These are phyloP conservation scores for Percopsis omiscomaycus DNA, from an alignment of 2,797 vertebrate genomes.

Conservation along the genomic window DNA sequence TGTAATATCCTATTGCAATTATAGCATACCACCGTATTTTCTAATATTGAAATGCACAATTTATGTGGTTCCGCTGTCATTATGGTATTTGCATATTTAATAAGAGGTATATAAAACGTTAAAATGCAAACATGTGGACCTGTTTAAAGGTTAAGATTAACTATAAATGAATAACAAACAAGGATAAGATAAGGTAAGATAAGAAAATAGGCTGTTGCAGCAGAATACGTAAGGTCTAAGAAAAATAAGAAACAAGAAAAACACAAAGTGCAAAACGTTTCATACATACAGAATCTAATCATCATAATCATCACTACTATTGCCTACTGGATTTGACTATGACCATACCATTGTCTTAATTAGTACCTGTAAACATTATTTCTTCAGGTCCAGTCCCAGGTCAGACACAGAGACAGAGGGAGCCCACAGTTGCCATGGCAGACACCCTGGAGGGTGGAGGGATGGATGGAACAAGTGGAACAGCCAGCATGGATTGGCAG, in stretches of 20 bases:
- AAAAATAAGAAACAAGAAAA: too few species aligned
- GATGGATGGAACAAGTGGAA: slow-evolving; percentile 43
- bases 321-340: too few species aligned
- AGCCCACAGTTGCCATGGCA: slow-evolving; percentile 66
- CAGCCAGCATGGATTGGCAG: slow-evolving; percentile 84
- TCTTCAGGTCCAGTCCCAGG: slow-evolving; percentile 29
- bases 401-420: slow-evolving; percentile 20
- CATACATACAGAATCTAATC: too few species aligned
- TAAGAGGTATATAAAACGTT: too few species aligned
- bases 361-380: slow-evolving; percentile 1
- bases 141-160: too few species aligned
- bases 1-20: not conserved
- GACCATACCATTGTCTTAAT: not conserved
- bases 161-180: too few species aligned
- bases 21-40: not conserved
- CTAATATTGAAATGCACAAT: slow-evolving; percentile 5
- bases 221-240: too few species aligned
- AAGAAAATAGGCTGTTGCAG: too few species aligned
- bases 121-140: too few species aligned
- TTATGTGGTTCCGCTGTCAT: not conserved
- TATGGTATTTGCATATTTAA: not conserved
- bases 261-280: too few species aligned
- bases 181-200: too few species aligned
- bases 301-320: too few species aligned
- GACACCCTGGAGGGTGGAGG: slow-evolving; percentile 77